Conservation (phyloP, 1,140 invertebrate genomes). For the Papilio dardanus region DNA sequence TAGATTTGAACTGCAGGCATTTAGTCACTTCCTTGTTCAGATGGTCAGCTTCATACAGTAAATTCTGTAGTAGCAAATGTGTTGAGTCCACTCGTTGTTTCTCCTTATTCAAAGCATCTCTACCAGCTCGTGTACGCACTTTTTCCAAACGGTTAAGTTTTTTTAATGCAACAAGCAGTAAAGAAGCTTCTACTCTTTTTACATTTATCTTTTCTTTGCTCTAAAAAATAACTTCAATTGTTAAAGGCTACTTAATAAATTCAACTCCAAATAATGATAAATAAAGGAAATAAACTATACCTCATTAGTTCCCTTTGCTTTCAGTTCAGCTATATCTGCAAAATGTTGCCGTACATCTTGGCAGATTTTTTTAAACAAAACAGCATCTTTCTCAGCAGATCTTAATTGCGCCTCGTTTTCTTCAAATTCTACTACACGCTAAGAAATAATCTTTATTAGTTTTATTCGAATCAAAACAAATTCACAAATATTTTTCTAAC, state of each 20-base stretch:
- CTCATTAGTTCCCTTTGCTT: slow-evolving; percentile 82
- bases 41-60: slow-evolving; percentile 97
- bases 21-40: slow-evolving; percentile 96
- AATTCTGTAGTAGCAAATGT: slow-evolving; percentile 95
- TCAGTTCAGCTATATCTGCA: slow-evolving; percentile 86
- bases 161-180: slow-evolving; percentile 91
- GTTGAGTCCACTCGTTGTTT: slow-evolving; percentile 95
- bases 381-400: slow-evolving; percentile 86
- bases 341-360: slow-evolving; percentile 86
- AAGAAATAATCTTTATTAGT: slow-evolving; percentile 47
- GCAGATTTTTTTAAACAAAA: slow-evolving; percentile 87
- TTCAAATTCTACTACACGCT: slow-evolving; percentile 87
- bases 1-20: slow-evolving; percentile 97
- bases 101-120: slow-evolving; percentile 90
- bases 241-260: slow-evolving; percentile 30
- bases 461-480: slow-evolving; percentile 13
- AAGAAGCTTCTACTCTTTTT: slow-evolving; percentile 87
- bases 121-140: slow-evolving; percentile 89
- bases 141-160: slow-evolving; percentile 96
- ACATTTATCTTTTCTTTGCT: slow-evolving; percentile 85
- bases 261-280: too few relatives aligned
- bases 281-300: too few relatives aligned
- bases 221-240: slow-evolving; percentile 74
- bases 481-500: slow-evolving; percentile 50
- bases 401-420: slow-evolving; percentile 87